phyloP scores from a whole-genome alignment of 2,797 vertebrate genomes.

The Mormyrops attenuatus region DNA sequence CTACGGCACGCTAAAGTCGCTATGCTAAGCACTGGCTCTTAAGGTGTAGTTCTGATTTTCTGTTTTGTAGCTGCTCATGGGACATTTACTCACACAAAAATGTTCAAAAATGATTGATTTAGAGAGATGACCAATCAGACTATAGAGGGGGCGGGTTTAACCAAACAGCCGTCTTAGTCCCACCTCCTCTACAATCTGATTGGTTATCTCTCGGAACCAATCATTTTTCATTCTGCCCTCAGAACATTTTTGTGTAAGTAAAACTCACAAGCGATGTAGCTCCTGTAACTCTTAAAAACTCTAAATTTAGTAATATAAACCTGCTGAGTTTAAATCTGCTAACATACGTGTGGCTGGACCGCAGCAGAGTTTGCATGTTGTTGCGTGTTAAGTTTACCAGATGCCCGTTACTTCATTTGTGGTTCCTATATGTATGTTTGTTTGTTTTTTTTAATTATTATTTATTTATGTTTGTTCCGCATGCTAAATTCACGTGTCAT shows the following conservation, averaged over 20 bases:
- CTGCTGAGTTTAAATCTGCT: background rate
- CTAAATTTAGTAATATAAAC: background rate
- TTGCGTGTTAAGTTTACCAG: conserved; percentile 21
- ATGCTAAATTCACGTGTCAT: conserved; percentile 90
- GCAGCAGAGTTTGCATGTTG: conserved; percentile 38
- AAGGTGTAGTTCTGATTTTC: background rate
- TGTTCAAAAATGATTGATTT: background rate
- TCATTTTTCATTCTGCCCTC: background rate
- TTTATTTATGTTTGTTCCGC: conserved; percentile 49
- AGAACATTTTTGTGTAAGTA: background rate
- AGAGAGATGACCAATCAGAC: background rate
- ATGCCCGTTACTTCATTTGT: conserved; percentile 34
- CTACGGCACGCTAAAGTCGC: background rate
- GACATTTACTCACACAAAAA: background rate
- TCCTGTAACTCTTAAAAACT: background rate
- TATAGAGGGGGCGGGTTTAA: background rate
- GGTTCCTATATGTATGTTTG: conserved; percentile 35
- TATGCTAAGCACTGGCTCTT: background rate
- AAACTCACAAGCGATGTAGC: background rate
- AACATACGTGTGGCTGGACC: conserved; percentile 24
- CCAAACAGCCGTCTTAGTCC: background rate
- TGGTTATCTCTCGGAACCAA: background rate
- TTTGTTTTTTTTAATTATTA: conserved; percentile 31
- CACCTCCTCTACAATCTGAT: background rate
- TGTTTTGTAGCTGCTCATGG: background rate